A percentile compares a stretch with the other conserved stretches of the same genome.
Conservation (phyloP, 2,797 vertebrate species). For the Acanthurus tractus region DNA sequence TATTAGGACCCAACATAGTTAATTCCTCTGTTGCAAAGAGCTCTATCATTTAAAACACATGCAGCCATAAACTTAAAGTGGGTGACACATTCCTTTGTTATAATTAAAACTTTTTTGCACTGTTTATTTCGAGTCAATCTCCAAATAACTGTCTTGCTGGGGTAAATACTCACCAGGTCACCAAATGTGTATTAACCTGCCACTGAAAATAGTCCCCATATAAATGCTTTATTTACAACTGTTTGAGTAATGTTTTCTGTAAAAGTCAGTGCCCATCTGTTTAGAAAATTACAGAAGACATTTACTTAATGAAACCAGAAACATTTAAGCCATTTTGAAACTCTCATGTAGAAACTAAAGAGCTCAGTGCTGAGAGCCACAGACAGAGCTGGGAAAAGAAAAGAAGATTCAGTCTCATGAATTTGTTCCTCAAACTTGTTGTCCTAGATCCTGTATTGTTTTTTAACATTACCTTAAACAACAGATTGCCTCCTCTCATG, state of each 20-base stretch:
- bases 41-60: background rate
- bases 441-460: no score
- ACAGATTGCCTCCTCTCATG: no score
- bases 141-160: conserved; percentile 14
- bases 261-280: conserved; percentile 3
- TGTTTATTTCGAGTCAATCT: conserved; percentile 24
- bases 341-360: background rate
- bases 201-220: conserved; percentile 23
- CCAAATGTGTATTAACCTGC: conserved; percentile 20
- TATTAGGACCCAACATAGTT: conserved; percentile 13
- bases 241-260: conserved; percentile 11
- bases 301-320: conserved; percentile 2
- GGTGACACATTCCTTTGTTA: background rate
- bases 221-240: conserved; percentile 7
- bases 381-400: background rate
- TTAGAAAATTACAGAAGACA: background rate
- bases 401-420: no score
- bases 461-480: no score
- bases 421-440: no score
- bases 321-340: background rate
- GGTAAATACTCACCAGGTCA: conserved; percentile 16
- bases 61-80: conserved; percentile 7
- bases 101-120: background rate
- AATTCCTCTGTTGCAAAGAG: conserved; percentile 10
- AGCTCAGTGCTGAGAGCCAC: background rate